Evolutionary conservation across 1,140 invertebrate species (phyloP).

Genomic region (Agrilus planipennis): DNA sequence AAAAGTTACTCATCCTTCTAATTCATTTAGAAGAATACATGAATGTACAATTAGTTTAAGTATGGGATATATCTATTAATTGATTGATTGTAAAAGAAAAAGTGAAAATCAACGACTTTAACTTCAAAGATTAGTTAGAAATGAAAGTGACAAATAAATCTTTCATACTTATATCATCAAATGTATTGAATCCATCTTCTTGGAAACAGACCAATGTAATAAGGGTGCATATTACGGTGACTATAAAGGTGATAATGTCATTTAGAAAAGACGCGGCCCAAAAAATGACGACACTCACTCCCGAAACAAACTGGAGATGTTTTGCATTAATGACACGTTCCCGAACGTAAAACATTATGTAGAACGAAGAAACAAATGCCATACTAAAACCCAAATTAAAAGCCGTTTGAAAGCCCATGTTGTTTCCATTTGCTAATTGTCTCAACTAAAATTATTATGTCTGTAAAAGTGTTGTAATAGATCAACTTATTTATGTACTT

Average conservation of each 20-base stretch:
- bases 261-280: constrained; percentile 61
- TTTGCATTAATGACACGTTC: constrained; percentile 46
- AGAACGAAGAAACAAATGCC: constrained; percentile 62
- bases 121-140: neutral
- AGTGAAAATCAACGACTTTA: neutral
- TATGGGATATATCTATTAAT: neutral
- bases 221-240: constrained; percentile 40
- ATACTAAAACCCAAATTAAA: constrained; percentile 53
- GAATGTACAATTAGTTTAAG: neutral
- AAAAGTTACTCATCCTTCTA: neutral
- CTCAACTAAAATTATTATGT: constrained; percentile 25
- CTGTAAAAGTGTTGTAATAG: neutral
- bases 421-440: constrained; percentile 39
- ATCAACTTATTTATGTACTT: constrained; percentile 2
- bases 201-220: constrained; percentile 44
- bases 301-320: constrained; percentile 61
- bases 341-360: constrained; percentile 56
- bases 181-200: constrained; percentile 40
- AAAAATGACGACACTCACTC: constrained; percentile 55
- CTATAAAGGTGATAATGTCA: constrained; percentile 55
- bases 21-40: neutral
- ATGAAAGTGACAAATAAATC: too few species aligned
- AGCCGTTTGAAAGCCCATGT: constrained; percentile 49
- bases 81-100: neutral
- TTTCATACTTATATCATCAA: constrained; percentile 41